A percentile compares a stretch with the other conserved stretches of the same genome.
Evolutionary conservation across 1,140 invertebrate genomes (phyloP).

Genomic region (Papilio machaon): DNA sequence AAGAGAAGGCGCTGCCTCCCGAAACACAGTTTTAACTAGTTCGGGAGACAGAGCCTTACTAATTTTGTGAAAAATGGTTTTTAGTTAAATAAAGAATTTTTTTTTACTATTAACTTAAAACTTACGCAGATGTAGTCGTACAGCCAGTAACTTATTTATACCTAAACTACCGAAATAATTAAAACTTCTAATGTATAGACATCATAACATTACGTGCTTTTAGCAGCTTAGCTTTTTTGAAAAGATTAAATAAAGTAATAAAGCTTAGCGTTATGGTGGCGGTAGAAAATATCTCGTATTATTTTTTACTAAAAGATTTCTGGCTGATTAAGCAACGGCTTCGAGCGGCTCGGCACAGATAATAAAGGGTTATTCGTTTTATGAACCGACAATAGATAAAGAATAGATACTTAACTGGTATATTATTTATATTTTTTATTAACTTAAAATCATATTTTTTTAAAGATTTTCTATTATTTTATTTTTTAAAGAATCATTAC

Average conservation of each 20-base stretch:
- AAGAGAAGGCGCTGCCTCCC: too few relatives aligned
- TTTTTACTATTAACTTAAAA: too few relatives aligned
- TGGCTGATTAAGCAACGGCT: constrained; percentile 14
- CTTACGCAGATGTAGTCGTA: too few relatives aligned
- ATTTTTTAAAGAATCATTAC: too few relatives aligned
- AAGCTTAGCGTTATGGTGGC: neutral
- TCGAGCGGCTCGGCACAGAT: neutral
- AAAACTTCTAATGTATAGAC: neutral
- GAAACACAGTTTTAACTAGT: too few relatives aligned
- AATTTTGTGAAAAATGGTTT: too few relatives aligned
- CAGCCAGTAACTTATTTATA: too few relatives aligned
- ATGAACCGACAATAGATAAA: constrained; percentile 17
- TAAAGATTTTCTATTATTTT: too few relatives aligned
- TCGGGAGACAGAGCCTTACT: too few relatives aligned
- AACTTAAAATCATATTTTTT: neutral
- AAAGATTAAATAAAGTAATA: neutral
- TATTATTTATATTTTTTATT: neutral
- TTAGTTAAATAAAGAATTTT: too few relatives aligned
- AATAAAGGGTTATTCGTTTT: constrained; percentile 13
- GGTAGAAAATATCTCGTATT: constrained; percentile 3
- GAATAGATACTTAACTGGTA: neutral
- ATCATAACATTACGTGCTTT: neutral
- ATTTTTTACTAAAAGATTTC: constrained; percentile 18
- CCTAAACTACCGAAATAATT: neutral
- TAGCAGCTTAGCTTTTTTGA: neutral